phyloP scores from a whole-genome alignment of 2,797 vertebrate species.

The Botia kubotai region DNA sequence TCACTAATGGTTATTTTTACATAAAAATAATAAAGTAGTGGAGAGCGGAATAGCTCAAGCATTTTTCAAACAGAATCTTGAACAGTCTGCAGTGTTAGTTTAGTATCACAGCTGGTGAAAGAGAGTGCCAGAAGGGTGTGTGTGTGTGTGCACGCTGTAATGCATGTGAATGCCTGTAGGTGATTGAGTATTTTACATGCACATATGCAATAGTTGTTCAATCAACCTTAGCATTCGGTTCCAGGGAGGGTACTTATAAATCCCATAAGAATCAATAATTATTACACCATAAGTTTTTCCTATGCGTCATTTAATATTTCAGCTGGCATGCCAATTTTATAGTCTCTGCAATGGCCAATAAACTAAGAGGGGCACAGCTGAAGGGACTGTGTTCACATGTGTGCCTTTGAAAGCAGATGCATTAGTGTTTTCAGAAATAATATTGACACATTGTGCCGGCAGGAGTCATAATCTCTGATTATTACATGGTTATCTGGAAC shows the following conservation, averaged over 20 bases:
- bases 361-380: conserved; percentile 12
- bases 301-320: conserved; percentile 45
- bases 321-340: conserved; percentile 35
- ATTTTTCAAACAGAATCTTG: conserved; percentile 53
- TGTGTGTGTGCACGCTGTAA: conserved; percentile 8
- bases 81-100: conserved; percentile 55
- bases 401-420: conserved; percentile 4
- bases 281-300: conserved; percentile 41
- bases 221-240: conserved; percentile 12
- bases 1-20: conserved; percentile 44
- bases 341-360: conserved; percentile 33
- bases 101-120: conserved; percentile 59
- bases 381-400: conserved; percentile 38
- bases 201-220: conserved; percentile 7
- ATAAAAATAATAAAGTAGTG: conserved; percentile 48
- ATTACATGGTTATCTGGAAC: not conserved
- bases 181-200: conserved; percentile 11
- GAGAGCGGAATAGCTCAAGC: conserved; percentile 25
- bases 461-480: not conserved
- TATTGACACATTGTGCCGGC: not conserved
- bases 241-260: conserved; percentile 17
- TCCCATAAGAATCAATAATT: conserved; percentile 46
- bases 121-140: conserved; percentile 46
- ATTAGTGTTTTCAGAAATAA: conserved; percentile 2
- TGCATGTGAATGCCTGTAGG: conserved; percentile 33